phyloP scores from a whole-genome alignment of 1,140 invertebrate genomes.

The Zaprionus gabonicus region DNA sequence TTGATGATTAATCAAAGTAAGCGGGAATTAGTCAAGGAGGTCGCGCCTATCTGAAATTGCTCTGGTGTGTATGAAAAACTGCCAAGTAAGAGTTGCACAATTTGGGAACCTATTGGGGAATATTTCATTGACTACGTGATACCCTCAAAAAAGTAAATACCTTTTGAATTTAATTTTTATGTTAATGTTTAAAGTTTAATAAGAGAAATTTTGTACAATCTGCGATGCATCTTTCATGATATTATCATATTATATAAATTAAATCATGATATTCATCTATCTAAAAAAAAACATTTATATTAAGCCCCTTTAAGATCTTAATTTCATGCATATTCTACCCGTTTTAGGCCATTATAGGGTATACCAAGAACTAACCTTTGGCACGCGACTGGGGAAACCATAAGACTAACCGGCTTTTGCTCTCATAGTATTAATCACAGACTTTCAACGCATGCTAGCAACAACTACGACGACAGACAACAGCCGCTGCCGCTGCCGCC shows the following conservation, averaged over 20 bases:
- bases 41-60: slow-evolving; percentile 43
- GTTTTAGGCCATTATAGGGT: background rate
- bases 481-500: slow-evolving; percentile 28
- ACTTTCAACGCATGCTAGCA: slow-evolving; percentile 58
- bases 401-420: slow-evolving; percentile 68
- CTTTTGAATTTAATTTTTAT: too few relatives aligned
- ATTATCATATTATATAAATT: too few relatives aligned
- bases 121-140: background rate
- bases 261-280: too few relatives aligned
- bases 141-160: background rate
- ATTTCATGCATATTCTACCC: background rate
- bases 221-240: too few relatives aligned
- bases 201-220: too few relatives aligned
- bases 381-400: slow-evolving; percentile 62
- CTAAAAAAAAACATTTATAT: background rate
- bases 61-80: slow-evolving; percentile 10
- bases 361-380: slow-evolving; percentile 44
- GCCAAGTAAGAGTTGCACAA: too few relatives aligned
- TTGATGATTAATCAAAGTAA: slow-evolving; percentile 48
- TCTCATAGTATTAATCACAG: slow-evolving; percentile 61
- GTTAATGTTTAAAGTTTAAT: too few relatives aligned
- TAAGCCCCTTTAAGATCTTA: background rate
- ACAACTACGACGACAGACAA: slow-evolving; percentile 34
- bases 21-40: slow-evolving; percentile 50
- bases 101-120: too few relatives aligned